Conservation (phyloP, 2,797 vertebrate species). For the Caiman crocodilus region DNA sequence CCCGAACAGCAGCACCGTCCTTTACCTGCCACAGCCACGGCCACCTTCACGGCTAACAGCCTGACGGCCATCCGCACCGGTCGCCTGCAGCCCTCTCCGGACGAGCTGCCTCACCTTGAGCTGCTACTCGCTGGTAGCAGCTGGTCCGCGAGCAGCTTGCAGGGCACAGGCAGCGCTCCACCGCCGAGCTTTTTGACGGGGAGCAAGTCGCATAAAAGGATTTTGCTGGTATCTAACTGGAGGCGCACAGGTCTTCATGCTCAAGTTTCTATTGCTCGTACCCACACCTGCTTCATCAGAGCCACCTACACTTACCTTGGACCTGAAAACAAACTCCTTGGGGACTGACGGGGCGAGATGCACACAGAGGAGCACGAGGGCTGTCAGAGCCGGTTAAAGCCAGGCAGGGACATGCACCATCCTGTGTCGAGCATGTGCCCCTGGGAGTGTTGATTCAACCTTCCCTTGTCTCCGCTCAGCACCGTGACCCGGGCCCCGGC, state of each 20-base stretch:
- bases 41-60: neutral
- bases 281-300: neutral
- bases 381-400: conserved; percentile 9
- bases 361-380: neutral
- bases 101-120: no score
- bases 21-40: neutral
- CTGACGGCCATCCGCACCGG: no score
- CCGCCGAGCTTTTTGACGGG: neutral
- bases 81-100: no score
- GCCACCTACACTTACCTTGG: neutral
- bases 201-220: neutral
- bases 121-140: neutral
- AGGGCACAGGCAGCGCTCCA: neutral
- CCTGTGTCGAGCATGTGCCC: neutral
- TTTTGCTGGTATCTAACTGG: neutral
- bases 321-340: neutral
- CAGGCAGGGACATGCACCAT: conserved; percentile 10
- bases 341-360: neutral
- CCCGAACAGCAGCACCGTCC: neutral
- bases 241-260: neutral
- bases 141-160: neutral
- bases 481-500: neutral
- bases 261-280: neutral
- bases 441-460: neutral
- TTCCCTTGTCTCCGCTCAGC: neutral